Evolutionary conservation across 2,797 vertebrate genomes (phyloP).

Genomic region (Picus viridis): DNA sequence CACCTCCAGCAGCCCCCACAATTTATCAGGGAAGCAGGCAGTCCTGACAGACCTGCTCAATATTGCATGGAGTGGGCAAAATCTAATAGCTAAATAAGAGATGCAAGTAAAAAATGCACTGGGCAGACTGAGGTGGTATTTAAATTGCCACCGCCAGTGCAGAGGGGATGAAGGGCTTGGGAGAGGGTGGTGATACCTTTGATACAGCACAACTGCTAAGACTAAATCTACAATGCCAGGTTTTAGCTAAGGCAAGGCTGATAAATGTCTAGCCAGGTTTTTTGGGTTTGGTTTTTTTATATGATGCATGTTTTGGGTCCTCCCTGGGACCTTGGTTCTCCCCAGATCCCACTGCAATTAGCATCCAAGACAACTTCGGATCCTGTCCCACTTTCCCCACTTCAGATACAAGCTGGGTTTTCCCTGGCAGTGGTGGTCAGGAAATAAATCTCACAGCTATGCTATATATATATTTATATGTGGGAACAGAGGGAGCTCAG

Average conservation of each 20-base stretch:
- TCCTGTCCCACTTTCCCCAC: conserved; percentile 2
- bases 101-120: not conserved
- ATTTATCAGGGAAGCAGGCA: not conserved
- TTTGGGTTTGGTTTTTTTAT: not conserved
- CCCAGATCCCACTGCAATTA: conserved; percentile 13
- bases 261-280: not conserved
- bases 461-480: not conserved
- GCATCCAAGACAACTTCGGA: not conserved
- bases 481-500: not conserved
- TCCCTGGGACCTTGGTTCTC: not conserved
- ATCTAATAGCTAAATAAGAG: not conserved
- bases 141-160: not conserved
- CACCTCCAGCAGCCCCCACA: not conserved
- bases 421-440: not conserved
- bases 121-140: not conserved
- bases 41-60: not conserved
- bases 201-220: rapidly evolving
- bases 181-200: not conserved
- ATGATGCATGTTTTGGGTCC: not conserved
- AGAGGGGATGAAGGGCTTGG: not conserved
- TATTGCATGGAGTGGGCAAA: not conserved
- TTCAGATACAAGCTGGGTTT: not conserved
- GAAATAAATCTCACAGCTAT: conserved; percentile 21
- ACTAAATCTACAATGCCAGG: not conserved
- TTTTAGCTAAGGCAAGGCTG: not conserved